Evolutionary conservation across 1,140 invertebrate species (phyloP).

Genomic region (Acromyrmex echinatior): DNA sequence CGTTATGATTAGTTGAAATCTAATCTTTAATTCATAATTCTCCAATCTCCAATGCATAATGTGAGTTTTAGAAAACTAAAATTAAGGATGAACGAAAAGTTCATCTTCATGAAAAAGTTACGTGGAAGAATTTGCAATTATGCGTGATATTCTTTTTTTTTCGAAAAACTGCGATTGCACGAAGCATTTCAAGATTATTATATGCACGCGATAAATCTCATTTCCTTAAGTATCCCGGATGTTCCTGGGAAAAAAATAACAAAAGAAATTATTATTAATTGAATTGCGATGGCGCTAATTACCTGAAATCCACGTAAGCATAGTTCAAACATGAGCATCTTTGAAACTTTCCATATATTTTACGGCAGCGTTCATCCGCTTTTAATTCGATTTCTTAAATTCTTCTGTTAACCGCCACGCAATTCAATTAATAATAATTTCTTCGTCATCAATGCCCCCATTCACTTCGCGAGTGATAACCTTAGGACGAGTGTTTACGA

Average conservation of each 20-base stretch:
- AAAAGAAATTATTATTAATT: neutral
- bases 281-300: neutral
- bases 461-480: constrained; percentile 25
- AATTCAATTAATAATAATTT: constrained; percentile 33
- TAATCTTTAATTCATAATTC: too few relatives aligned
- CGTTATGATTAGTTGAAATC: too few relatives aligned
- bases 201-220: constrained; percentile 21
- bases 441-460: constrained; percentile 9
- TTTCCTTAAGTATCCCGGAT: neutral
- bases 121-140: constrained; percentile 3
- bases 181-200: constrained; percentile 33
- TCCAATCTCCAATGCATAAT: too few relatives aligned
- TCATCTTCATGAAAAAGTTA: neutral
- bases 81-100: neutral
- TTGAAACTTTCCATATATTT: too few relatives aligned
- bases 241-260: constrained; percentile 9
- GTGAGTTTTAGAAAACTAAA: too few relatives aligned
- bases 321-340: neutral
- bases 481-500: constrained; percentile 14
- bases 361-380: neutral
- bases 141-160: neutral
- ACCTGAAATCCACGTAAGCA: neutral
- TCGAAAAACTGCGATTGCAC: neutral
- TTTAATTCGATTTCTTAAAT: neutral
- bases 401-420: neutral